Evolutionary conservation across 2,113 vertebrate genomes (phyloP), one percentile per base, ranked within the genome.

Genomic region (Nerophis ophidion): DNA sequence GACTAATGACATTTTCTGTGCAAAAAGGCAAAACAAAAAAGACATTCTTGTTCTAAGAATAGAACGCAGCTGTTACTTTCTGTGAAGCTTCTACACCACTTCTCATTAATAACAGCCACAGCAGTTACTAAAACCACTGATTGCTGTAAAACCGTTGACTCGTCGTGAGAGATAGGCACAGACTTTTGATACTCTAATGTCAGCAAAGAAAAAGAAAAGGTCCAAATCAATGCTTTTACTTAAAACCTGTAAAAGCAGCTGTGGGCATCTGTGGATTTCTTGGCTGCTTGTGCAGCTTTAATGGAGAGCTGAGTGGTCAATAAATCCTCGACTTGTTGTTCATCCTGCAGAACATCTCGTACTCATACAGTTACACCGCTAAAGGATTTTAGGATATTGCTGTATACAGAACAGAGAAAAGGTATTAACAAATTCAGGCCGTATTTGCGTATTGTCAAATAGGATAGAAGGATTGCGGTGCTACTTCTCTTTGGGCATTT

Each of bases 51-150:
- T 47, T 15, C 8, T 19, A 11, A 38, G 14, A 57, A 15, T 14
- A 48, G 59, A 47, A 51, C 40, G 33, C 45, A 51, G 61, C 57
- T 72, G 70, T 69, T 52, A 68, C 68, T 52, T 58, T 65, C 16
- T 36, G 7, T 36, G 17, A 11, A 70, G 60, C 7, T 35, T 26
- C 48, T 38, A 19, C 19, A 46, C 54, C 5, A 46, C n/a, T 42
- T 40, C 45, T 45, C 48, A 64, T 70, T 70, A 73, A 75, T 71
- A 26, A 26, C 26, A n/a, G n/a, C n/a, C n/a, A n/a, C n/a, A n/a
- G n/a, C 1, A 26, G 26, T 26, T 4, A 26, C 26, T 26, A 26
- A 26, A 26, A 26, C 26, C 26, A 26, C 72, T 67, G 66, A 67
- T 71, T 57, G 42, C 8, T 53, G 56, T 11, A 44, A 12, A 12